A percentile compares a stretch with the other conserved stretches of the same genome.
These are phyloP conservation scores for Tiliacea aurago DNA, from an alignment of 2,888 invertebrate species.

Conservation along the genomic window DNA sequence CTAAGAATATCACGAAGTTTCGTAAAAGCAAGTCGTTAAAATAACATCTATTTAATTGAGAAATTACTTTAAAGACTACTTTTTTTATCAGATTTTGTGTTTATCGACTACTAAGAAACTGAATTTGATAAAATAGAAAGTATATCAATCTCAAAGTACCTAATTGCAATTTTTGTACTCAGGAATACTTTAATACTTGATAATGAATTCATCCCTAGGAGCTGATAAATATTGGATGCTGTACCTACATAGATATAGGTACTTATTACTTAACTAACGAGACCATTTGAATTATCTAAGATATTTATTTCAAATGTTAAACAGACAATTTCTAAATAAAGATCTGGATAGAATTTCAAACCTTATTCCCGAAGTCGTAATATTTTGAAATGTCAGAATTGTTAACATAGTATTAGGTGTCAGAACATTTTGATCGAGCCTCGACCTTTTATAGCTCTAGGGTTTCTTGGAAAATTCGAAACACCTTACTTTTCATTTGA, in stretches of 20 bases:
- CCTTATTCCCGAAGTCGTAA: constrained; percentile 6
- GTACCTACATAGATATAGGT: no score
- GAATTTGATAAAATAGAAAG: no score
- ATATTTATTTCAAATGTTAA: no score
- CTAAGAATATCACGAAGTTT: background rate
- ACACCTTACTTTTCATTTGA: constrained; percentile 11
- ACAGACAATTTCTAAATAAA: constrained; percentile 1
- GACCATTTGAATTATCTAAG: no score
- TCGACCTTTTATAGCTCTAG: background rate
- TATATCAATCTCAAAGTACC: no score
- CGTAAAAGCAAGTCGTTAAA: background rate
- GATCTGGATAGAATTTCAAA: background rate
- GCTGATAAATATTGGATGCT: no score
- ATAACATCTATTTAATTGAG: background rate
- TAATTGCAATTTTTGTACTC: no score
- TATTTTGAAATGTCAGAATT: constrained; percentile 21
- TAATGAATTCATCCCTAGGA: no score
- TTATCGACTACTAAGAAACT: no score
- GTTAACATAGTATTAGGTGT: background rate
- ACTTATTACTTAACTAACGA: no score
- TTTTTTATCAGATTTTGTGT: no score
- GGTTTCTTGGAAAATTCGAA: background rate
- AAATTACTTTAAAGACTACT: background rate
- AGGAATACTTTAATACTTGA: no score
- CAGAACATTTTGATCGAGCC: background rate